A percentile compares a stretch with the other conserved stretches of the same genome.
phyloP scores from a whole-genome alignment of 2,113 vertebrate species.

The Aegotheles bennettii region DNA sequence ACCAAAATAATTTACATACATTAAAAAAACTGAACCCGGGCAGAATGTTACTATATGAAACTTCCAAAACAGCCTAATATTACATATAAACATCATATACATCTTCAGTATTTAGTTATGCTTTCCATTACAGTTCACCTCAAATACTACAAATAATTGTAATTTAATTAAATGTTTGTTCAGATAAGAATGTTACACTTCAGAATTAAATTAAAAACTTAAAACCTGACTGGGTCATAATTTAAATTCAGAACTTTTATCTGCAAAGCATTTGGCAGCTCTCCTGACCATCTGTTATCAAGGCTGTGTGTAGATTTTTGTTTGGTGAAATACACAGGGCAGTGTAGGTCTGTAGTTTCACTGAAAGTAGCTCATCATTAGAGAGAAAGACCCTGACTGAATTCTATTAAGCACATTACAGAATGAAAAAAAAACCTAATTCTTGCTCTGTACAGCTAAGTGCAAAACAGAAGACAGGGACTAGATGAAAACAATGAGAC shows the following conservation, averaged over 20 bases:
- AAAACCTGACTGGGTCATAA: background rate
- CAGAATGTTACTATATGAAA: background rate
- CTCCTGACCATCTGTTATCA: rapidly evolving
- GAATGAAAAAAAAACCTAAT: background rate
- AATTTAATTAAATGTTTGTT: background rate
- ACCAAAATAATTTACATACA: background rate
- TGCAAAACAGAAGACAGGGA: background rate
- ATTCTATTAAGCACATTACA: background rate
- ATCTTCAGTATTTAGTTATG: background rate
- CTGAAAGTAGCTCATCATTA: background rate
- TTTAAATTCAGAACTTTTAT: background rate
- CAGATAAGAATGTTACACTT: background rate
- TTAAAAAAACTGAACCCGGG: background rate
- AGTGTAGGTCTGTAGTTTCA: background rate
- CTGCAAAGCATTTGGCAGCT: background rate
- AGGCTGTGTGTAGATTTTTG: background rate
- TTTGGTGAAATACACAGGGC: background rate
- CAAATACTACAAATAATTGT: background rate
- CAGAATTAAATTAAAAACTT: background rate
- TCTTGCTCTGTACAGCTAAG: background rate
- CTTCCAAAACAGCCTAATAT: background rate
- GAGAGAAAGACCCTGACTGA: background rate
- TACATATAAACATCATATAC: background rate
- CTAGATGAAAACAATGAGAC: background rate
- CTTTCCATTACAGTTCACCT: background rate